Evolutionary conservation across 2,888 invertebrate genomes (phyloP), one percentile per base, ranked within the genome.

Genomic region (Oscheius sp.): DNA sequence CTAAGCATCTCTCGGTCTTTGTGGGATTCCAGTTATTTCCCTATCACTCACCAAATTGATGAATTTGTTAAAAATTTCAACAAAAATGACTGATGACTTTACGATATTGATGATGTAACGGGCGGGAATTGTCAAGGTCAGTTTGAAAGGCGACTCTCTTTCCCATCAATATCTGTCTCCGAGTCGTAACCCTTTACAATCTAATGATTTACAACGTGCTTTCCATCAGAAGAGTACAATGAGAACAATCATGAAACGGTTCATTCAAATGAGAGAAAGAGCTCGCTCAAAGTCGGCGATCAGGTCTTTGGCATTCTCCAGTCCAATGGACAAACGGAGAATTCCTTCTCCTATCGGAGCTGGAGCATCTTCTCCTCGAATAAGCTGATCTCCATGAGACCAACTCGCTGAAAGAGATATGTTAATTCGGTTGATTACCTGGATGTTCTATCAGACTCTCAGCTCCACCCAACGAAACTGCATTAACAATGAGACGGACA

Each of bases 1-100:
- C 95, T 95, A 63, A 32, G 62, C 47, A 4, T 17, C 30, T 28
- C 44, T 20, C 12, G 26, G 8, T 24, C 6, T 41, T 41, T 20
- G 41, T 41, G 4, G 12, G 12, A 6, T 41, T 3, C 3, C 3
- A 20, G 36, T 36, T 20, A 41, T 14, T 41, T 41, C 41, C 12
- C 41, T 17, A n/a, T n/a, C n/a, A n/a, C n/a, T n/a, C n/a, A n/a
- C n/a, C n/a, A n/a, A n/a, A n/a, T n/a, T n/a, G n/a, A n/a, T n/a
- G n/a, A n/a, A n/a, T n/a, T n/a, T n/a, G n/a, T n/a, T n/a, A n/a
- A n/a, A n/a, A n/a, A n/a, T n/a, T n/a, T n/a, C n/a, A n/a, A n/a
- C n/a, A n/a, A n/a, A n/a, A n/a, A n/a, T n/a, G n/a, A n/a, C n/a
- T n/a, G n/a, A n/a, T n/a, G n/a, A n/a, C n/a, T n/a, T n/a, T n/a